phyloP scores from a whole-genome alignment of 2,113 vertebrate species.

The Tylochromis polylepis region DNA sequence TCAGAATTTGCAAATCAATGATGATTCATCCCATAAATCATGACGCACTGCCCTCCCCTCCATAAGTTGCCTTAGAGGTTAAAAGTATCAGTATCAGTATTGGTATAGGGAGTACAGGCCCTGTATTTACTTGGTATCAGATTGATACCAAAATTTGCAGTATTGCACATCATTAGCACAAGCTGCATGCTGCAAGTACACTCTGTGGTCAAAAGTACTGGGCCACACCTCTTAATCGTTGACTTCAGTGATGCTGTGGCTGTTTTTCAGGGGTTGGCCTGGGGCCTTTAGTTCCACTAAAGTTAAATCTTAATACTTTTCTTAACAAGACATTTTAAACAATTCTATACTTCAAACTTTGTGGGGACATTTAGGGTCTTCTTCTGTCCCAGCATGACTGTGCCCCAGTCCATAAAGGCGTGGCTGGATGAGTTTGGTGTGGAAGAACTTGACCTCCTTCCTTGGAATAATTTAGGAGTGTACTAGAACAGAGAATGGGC shows the following conservation, averaged over 20 bases:
- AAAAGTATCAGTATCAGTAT: not conserved
- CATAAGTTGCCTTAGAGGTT: not conserved
- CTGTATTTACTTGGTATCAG: not conserved
- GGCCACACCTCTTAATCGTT: not conserved
- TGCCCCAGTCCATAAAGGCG: not conserved
- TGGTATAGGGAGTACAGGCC: not conserved
- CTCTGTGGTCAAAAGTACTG: fast-evolving
- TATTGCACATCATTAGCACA: not conserved
- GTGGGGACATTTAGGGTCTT: not conserved
- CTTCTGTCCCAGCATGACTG: not conserved
- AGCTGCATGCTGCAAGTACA: not conserved
- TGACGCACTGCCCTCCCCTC: not conserved
- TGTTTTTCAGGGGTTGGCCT: not conserved
- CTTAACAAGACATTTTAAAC: not conserved
- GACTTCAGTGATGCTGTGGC: not conserved
- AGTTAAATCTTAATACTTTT: not conserved
- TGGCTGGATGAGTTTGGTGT: not conserved
- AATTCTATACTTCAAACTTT: fast-evolving
- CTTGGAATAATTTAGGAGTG: not conserved
- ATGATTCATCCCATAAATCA: not conserved
- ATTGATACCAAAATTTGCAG: not conserved
- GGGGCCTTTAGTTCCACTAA: not conserved
- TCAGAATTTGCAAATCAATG: not conserved
- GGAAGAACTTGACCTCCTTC: not conserved
- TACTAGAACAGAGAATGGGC: not conserved